These are phyloP conservation scores for Chloroceryle aenea DNA, from an alignment of 2,113 vertebrate genomes.

Conservation along the genomic window DNA sequence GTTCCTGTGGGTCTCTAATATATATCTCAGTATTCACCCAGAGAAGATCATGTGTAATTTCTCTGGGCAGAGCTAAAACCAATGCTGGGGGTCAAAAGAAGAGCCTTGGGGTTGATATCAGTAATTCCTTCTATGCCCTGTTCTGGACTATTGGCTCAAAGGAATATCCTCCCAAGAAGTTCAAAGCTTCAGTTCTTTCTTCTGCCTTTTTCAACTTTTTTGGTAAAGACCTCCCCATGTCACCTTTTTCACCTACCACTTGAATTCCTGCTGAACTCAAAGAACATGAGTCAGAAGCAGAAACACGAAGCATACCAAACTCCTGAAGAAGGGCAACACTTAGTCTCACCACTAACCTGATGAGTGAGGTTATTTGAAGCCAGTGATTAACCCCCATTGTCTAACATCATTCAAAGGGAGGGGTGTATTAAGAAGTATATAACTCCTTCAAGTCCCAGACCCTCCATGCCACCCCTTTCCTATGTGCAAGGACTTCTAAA, in stretches of 20 bases:
- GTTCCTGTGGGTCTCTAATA: neutral
- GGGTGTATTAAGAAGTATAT: neutral
- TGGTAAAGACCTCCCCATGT: neutral
- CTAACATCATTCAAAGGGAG: neutral
- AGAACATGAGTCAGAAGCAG: neutral
- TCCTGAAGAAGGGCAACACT: neutral
- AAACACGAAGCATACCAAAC: neutral
- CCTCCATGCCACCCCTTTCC: neutral
- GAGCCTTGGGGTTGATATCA: neutral
- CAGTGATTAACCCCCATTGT: neutral
- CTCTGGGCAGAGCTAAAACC: neutral
- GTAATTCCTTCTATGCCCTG: neutral
- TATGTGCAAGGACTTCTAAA: neutral
- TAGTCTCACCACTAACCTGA: neutral
- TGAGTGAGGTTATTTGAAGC: neutral
- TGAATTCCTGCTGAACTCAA: neutral
- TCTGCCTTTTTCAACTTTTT: neutral
- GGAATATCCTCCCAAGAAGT: neutral
- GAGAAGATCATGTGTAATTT: rapidly evolving
- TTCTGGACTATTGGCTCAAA: neutral
- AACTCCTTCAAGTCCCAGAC: neutral
- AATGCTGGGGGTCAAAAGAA: neutral
- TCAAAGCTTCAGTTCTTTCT: neutral
- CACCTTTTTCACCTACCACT: neutral
- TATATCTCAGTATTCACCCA: neutral